Evolutionary conservation across 2,113 vertebrate genomes (phyloP).

Genomic region (Saguinus midas): DNA sequence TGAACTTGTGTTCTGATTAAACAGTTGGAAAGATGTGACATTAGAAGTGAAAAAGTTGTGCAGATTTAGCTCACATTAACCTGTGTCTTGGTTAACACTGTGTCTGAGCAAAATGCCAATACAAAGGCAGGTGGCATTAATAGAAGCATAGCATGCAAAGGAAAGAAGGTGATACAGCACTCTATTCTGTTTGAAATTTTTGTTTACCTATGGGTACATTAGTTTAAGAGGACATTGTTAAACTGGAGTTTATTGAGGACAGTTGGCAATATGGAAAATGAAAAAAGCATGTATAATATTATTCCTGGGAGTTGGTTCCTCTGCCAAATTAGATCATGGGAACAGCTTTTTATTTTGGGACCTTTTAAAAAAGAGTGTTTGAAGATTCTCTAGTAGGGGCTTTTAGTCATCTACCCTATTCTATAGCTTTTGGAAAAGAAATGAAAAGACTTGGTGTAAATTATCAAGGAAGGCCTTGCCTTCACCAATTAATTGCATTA

Average conservation of each 20-base stretch:
- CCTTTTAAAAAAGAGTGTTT: background rate
- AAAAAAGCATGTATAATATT: background rate
- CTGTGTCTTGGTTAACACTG: background rate
- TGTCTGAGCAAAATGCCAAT: background rate
- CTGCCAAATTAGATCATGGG: background rate
- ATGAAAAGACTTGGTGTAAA: background rate
- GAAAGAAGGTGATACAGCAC: background rate
- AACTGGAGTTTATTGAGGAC: background rate
- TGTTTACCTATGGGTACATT: background rate
- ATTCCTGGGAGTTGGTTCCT: conserved; percentile 27
- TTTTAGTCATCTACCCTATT: background rate
- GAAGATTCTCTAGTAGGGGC: background rate
- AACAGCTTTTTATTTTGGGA: background rate
- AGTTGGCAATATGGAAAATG: background rate
- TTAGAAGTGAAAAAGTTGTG: conserved; percentile 34
- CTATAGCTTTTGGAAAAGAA: background rate
- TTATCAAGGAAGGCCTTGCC: background rate
- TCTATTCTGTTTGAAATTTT: background rate
- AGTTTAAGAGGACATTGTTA: background rate
- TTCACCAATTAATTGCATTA: background rate
- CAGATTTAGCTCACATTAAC: background rate
- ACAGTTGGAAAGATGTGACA: background rate
- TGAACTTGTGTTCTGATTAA: conserved; percentile 47
- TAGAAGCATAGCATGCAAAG: background rate
- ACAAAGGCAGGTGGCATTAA: background rate